phyloP scores from a whole-genome alignment of 2,888 invertebrate species.

The Operophtera brumata region DNA sequence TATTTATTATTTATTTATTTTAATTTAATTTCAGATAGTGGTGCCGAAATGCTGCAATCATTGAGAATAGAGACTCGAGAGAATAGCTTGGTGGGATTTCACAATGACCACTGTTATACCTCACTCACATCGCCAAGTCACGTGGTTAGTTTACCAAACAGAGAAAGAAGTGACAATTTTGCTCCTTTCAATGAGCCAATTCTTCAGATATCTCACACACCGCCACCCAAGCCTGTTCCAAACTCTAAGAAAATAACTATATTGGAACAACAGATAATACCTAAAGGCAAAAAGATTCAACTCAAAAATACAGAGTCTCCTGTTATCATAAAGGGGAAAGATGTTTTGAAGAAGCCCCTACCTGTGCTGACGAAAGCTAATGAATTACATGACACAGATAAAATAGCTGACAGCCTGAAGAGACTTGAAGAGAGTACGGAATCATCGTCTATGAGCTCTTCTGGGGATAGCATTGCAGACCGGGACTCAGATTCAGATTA shows the following conservation, averaged over 20 bases:
- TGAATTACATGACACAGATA: slow-evolving; percentile 48
- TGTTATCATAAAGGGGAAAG: slow-evolving; percentile 65
- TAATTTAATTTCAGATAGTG: slow-evolving; percentile 58
- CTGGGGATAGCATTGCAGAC: slow-evolving; percentile 80
- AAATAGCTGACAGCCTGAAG: slow-evolving; percentile 50
- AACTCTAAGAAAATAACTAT: slow-evolving; percentile 75
- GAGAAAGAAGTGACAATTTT: slow-evolving; percentile 50
- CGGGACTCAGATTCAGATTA: slow-evolving; percentile 84
- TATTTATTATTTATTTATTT: no score
- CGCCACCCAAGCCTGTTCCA: slow-evolving; percentile 68
- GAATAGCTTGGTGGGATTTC: slow-evolving; percentile 82
- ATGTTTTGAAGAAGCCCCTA: slow-evolving; percentile 63
- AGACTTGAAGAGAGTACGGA: slow-evolving; percentile 76
- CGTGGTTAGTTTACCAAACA: slow-evolving; percentile 48
- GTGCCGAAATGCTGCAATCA: slow-evolving; percentile 76
- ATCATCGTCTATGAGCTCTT: slow-evolving; percentile 70
- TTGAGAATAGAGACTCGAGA: slow-evolving; percentile 74
- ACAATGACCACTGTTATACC: slow-evolving; percentile 91
- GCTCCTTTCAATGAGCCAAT: slow-evolving; percentile 66
- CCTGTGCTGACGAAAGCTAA: slow-evolving; percentile 58
- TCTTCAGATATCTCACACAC: slow-evolving; percentile 69
- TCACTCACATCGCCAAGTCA: slow-evolving; percentile 84
- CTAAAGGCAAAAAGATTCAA: slow-evolving; percentile 74
- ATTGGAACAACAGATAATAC: slow-evolving; percentile 72
- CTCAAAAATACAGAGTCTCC: slow-evolving; percentile 61